These are phyloP conservation scores for Narcine bancroftii DNA, from an alignment of 2,113 vertebrate species.

Conservation along the genomic window DNA sequence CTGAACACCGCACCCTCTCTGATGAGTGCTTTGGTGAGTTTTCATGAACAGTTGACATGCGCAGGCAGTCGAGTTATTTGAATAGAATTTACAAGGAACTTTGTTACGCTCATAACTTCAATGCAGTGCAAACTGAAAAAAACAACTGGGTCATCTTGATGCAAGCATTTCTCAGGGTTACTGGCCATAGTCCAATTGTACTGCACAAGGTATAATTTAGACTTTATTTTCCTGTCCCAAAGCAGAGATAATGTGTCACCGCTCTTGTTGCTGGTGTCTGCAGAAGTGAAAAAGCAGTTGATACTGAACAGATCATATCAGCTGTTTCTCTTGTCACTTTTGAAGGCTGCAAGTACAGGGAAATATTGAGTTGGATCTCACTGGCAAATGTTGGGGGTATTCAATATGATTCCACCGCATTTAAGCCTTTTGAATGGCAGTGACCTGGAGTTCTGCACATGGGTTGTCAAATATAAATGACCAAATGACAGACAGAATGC, in stretches of 20 bases:
- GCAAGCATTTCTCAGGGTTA: neutral
- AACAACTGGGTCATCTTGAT: neutral
- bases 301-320: neutral
- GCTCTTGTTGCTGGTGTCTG: neutral
- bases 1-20: neutral
- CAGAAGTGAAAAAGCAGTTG: neutral
- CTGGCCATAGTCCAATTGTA: neutral
- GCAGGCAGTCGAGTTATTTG: neutral
- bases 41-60: neutral
- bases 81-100: neutral
- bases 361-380: no score
- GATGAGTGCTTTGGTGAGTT: constrained; percentile 14
- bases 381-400: no score
- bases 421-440: no score
- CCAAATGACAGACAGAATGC: no score
- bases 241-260: neutral
- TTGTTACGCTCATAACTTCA: neutral
- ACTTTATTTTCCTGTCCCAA: neutral
- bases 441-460: no score
- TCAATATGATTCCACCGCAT: no score
- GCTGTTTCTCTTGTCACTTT: neutral
- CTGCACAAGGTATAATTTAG: neutral
- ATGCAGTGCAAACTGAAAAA: neutral
- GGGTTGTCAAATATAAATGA: no score
- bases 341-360: neutral